Base-by-base conservation (phyloP, 2,888 invertebrate genomes). In the Diarsia mendica region DNA sequence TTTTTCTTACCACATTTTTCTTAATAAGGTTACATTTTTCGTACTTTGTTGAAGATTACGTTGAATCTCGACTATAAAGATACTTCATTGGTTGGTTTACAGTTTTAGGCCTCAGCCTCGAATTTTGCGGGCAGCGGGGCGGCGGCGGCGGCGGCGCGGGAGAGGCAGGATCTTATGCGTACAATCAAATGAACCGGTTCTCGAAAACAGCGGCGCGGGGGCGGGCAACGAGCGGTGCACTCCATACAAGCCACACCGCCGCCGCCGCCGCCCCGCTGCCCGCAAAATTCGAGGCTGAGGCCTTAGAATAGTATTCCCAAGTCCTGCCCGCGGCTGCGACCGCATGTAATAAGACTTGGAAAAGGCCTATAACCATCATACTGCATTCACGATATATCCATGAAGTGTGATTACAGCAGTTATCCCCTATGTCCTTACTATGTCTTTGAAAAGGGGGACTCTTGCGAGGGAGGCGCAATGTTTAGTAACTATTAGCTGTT, bases 1-100 rank as follows among this genome's bases (percentile, higher is more conserved):
- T 63, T 72, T 72, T 66, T 69, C 69, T 33, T 77, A 20, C 4
- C 51, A 61, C 48, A 66, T 48, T 65, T 71, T 72, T 74, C 5
- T 48, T 23, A n/a, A 61, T 67, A 10, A 63, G 3, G 39, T 39
- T 53, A 11, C 23, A 28, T 68, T 65, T 53, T 18, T 66, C 39
- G 18, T 55, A n/a, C 51, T n/a, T 51, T 33, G n/a, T 13, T 44
- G 3, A 44, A 51, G 28, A 70, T 53, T 18, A 28, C 6, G 49
- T 60, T 4, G 60, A 5, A 10, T 58, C 5, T 71, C 15, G 15
- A 48, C 28, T 33, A 10, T 23, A 11, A 49, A 55, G 20, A 39
- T 18, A 15, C 15, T 18, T 33, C 28, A 9, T 58, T 28, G 28
- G 28, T 58, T 28, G 15, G 2, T 28, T 58, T 28, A 10, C 51